Conservation (phyloP, 2,113 vertebrate species). For the Cygnus buccinator region DNA sequence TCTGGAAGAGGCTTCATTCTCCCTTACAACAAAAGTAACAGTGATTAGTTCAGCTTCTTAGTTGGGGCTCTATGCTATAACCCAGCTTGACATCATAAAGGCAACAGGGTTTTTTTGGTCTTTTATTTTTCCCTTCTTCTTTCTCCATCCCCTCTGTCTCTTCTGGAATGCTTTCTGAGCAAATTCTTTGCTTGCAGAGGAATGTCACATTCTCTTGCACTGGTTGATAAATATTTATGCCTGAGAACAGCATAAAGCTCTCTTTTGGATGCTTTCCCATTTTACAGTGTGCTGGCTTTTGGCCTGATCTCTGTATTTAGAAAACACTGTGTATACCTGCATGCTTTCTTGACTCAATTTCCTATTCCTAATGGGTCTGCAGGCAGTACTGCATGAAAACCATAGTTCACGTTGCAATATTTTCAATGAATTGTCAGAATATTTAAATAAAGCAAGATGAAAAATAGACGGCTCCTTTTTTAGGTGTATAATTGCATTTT, state of each 20-base stretch:
- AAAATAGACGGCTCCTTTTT: conserved; percentile 15
- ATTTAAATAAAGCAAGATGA: conserved; percentile 11
- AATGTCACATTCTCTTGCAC: conserved; percentile 62
- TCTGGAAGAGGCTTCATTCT: conserved; percentile 51
- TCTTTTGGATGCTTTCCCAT: conserved; percentile 67
- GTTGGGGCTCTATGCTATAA: conserved; percentile 40
- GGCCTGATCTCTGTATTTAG: conserved; percentile 70
- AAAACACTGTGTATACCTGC: conserved; percentile 66
- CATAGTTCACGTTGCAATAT: not conserved
- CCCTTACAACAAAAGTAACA: conserved; percentile 50
- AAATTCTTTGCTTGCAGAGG: conserved; percentile 54
- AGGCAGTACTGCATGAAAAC: conserved; percentile 19
- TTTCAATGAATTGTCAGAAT: conserved; percentile 1
- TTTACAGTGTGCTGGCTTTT: conserved; percentile 70
- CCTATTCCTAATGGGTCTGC: conserved; percentile 24
- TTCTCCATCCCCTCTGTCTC: conserved; percentile 11
- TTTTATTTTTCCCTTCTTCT: not conserved
- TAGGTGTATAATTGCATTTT: not conserved
- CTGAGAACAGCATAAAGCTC: conserved; percentile 56
- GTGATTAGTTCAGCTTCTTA: conserved; percentile 71
- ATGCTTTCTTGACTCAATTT: conserved; percentile 63
- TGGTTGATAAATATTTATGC: conserved; percentile 76
- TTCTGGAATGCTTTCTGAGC: conserved; percentile 62
- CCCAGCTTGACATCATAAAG: conserved; percentile 57
- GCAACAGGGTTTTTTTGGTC: not conserved